Base-by-base conservation (phyloP, 2,113 vertebrate species). In the Chlorodrepanis virens region DNA sequence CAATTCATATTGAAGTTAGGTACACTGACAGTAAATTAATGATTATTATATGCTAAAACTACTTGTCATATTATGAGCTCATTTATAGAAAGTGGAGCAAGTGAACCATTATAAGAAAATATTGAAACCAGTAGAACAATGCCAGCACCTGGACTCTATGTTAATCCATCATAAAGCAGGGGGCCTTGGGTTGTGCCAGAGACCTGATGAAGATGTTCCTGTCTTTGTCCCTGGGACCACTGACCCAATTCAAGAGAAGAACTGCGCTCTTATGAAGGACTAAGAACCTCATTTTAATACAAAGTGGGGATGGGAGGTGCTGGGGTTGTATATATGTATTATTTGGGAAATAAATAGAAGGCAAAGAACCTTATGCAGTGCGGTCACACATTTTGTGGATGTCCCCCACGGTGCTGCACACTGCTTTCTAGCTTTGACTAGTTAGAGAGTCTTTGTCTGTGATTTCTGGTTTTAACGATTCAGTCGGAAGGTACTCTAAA, bases 201-300 rank as follows among this genome's bases (percentile, higher is more conserved):
- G 31, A 56, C 31, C 12, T 33, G 53, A 56, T 56, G 53, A 54
- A 54, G 31, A 21, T 13, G 31, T 33, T 56, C 31, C 29, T 54
- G 19, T 21, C 31, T 56, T 56, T 19, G 4, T 56, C 31, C 53
- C 31, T 56, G 31, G 19, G 31, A 33, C 19, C 53, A 21, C 53
- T 33, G 19, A 56, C 53, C 31, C 31, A 33, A 21, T 56, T 56
- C 53, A 56, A 56, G 31, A 56, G 19, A 21, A 54, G 29, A 56
- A 14, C 31, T 56, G 5, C 19, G 12, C 1, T 1, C 3, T 0
- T 12, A 21, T 42, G 40, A 21, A 33, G 53, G 19, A 56, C 53
- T 56, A 14, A 56, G 33, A 56, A 56, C 31, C 12, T 56, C 8
- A 21, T 56, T 56, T 33, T 56, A 56, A 33, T 14, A 33, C 8